Evolutionary conservation across 1,140 invertebrate genomes (phyloP).

Genomic region (Heliconius eleuchia): DNA sequence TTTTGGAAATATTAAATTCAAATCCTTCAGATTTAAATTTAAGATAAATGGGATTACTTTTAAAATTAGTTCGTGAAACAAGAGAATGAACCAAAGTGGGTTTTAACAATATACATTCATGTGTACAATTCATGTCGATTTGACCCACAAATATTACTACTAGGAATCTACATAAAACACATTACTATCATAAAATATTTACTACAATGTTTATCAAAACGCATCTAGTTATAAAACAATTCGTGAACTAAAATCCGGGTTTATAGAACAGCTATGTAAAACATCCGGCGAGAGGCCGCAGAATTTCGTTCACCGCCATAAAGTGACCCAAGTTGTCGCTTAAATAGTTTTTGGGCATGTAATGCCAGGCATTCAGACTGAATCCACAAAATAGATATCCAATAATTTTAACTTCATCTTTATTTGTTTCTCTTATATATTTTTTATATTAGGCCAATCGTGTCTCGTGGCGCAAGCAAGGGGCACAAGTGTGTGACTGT

Average conservation of each 20-base stretch:
- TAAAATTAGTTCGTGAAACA: neutral
- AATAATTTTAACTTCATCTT: neutral
- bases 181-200: neutral
- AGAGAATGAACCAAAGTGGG: too few relatives aligned
- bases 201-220: neutral
- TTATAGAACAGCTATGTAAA: conserved; percentile 5
- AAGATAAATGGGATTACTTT: neutral
- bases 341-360: neutral
- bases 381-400: neutral
- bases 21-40: neutral
- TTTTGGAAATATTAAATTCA: too few relatives aligned
- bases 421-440: too few relatives aligned
- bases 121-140: too few relatives aligned
- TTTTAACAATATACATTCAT: too few relatives aligned
- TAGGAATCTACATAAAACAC: too few relatives aligned
- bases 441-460: too few relatives aligned
- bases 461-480: too few relatives aligned
- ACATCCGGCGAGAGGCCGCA: conserved; percentile 3
- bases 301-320: conserved; percentile 1
- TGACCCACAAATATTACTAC: too few relatives aligned
- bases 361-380: neutral
- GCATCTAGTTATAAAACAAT: neutral
- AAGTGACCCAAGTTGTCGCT: conserved; percentile 10
- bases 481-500: too few relatives aligned
- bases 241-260: neutral